Conservation (phyloP, 2,113 vertebrate genomes). For the Tragulus kanchil region DNA sequence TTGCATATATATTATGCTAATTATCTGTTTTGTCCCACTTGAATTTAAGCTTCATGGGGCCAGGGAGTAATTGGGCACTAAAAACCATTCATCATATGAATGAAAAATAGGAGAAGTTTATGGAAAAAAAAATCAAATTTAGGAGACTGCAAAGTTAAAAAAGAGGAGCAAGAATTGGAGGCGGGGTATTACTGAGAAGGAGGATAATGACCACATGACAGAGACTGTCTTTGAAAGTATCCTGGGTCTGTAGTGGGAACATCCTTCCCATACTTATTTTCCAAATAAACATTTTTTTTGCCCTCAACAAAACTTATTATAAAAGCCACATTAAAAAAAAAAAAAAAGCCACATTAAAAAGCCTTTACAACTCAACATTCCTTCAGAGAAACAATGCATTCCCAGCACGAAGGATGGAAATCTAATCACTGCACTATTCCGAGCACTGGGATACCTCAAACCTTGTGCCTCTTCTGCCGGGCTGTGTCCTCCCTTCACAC, state of each 20-base stretch:
- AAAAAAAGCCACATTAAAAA: not conserved
- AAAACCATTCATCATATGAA: slow-evolving; percentile 34
- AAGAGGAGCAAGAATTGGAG: not conserved
- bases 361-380: not conserved
- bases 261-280: slow-evolving; percentile 31
- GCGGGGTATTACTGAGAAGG: not conserved
- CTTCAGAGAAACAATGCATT: not conserved
- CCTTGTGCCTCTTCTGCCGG: slow-evolving; percentile 50
- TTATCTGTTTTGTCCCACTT: slow-evolving; percentile 34
- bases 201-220: not conserved
- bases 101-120: not conserved
- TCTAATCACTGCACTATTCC: not conserved
- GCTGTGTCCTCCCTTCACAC: slow-evolving; percentile 31
- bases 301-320: not conserved
- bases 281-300: not conserved
- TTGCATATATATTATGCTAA: slow-evolving; percentile 30
- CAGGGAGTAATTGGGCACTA: not conserved
- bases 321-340: slow-evolving; percentile 26
- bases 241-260: not conserved
- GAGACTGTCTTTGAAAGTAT: not conserved
- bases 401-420: not conserved
- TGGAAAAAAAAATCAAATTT: not conserved
- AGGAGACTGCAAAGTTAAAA: not conserved
- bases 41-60: slow-evolving; percentile 14
- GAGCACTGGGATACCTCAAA: not conserved